Percentiles rank a stretch among this genome's conserved stretches.
Conservation (phyloP, 1,140 invertebrate species). For the Eueides isabella region DNA sequence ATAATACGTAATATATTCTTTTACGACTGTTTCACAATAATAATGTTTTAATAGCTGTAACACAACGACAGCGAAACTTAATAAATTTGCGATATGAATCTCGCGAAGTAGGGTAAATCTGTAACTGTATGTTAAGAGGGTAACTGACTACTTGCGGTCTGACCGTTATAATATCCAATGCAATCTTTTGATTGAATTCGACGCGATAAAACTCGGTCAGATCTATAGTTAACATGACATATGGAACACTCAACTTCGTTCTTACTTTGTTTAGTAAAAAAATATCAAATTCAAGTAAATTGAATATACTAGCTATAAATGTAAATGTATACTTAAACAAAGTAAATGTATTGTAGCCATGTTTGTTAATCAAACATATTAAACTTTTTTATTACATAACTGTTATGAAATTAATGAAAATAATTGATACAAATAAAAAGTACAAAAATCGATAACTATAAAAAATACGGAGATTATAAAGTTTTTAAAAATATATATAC, state of each 20-base stretch:
- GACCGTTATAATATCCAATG: constrained; percentile 52
- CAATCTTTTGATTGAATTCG: constrained; percentile 54
- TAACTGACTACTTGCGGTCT: constrained; percentile 44
- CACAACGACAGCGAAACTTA: constrained; percentile 33
- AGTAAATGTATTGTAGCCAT: not conserved
- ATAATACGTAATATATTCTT: not conserved
- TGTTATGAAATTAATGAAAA: too few relatives aligned
- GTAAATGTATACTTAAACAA: too few relatives aligned
- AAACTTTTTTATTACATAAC: too few relatives aligned
- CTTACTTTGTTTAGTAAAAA: not conserved
- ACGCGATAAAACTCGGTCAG: constrained; percentile 36
- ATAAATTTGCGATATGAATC: constrained; percentile 37
- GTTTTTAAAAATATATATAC: too few relatives aligned
- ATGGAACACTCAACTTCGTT: not conserved
- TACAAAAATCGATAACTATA: too few relatives aligned
- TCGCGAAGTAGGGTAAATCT: constrained; percentile 50
- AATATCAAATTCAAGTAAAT: too few relatives aligned
- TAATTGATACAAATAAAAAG: too few relatives aligned
- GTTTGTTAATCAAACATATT: too few relatives aligned
- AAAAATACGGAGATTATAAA: too few relatives aligned
- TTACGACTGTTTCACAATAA: constrained; percentile 18
- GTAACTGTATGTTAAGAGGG: constrained; percentile 49
- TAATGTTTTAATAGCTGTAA: constrained; percentile 28
- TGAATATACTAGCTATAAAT: too few relatives aligned
- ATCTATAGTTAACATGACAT: not conserved